Base-by-base conservation (phyloP, 2,113 vertebrate genomes). In the Condylura cristata region DNA sequence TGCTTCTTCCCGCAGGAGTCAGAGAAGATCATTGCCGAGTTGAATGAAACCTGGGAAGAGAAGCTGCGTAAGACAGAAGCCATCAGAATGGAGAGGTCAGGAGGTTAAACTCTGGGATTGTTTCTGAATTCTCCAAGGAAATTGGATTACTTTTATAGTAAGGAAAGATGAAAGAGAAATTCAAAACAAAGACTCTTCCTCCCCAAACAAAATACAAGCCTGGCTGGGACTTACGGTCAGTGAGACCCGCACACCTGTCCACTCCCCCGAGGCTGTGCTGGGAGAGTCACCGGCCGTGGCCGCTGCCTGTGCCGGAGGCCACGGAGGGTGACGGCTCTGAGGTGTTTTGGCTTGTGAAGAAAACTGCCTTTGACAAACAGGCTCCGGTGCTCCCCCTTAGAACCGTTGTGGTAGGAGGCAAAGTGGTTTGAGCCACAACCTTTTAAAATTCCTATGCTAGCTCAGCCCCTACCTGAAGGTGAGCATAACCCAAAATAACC, bases 11-110 rank as follows among this genome's bases (percentile, higher is more conserved):
- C 68, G 5, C 89, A 99, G 99, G 99, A 99, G 97, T 99, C 99
- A 0, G 99, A 99, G 98, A 99, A 99, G 98, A 99, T 99, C 95
- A 99, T 99, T 95, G 99, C 99, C 5, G 99, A 99, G 97, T 98
- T 99, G 97, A 99, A 99, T n/a, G 99, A 99, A 96, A 99, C 99
- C 0, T 99, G 98, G 99, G 99, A 99, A 87, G 99, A 99, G 97
- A 99, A 99, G 95, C 98, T 99, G 92, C 98, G 99, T 95, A 99
- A 99, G 98, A 99, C 99, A 0, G 99, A 99, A 88, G 99, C 99
- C 34, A 99, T 99, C 97, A 98, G 99, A 91, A 99, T 99, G 99
- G 99, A 99, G 97, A 99, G 99, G 99, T 99, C 91, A 96, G 98
- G 60, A 87, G 18, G 24, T 82, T 79, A 82, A 92, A 81, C 48